Conservation (phyloP, 2,888 invertebrate genomes). For the Drosophila koepferae region DNA sequence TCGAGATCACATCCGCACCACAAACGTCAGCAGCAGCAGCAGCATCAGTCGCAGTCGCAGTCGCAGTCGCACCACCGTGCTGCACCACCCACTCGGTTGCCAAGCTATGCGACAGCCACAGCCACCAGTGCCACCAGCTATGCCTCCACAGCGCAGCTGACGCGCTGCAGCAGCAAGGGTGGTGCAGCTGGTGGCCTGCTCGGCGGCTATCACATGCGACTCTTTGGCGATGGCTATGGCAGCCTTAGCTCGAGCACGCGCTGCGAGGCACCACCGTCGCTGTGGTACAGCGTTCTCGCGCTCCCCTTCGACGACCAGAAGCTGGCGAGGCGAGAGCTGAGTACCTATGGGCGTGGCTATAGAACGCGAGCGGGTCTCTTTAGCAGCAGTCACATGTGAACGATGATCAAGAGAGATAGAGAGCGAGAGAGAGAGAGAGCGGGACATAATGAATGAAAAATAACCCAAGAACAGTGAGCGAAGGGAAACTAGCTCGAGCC, state of each 20-base stretch:
- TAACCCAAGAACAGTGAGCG: slow-evolving; percentile 2
- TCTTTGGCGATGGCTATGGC: slow-evolving; percentile 56
- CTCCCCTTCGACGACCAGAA: slow-evolving; percentile 97
- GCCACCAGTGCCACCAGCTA: slow-evolving; percentile 74
- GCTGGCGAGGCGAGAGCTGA: slow-evolving; percentile 92
- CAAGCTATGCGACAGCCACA: slow-evolving; percentile 73
- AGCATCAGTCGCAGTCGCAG: slow-evolving; percentile 25
- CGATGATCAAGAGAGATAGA: slow-evolving; percentile 15
- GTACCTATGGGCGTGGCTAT: slow-evolving; percentile 86
- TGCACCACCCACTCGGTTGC: slow-evolving; percentile 45
- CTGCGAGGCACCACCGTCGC: slow-evolving; percentile 88
- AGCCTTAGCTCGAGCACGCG: slow-evolving; percentile 71
- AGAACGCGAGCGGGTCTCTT: slow-evolving; percentile 95
- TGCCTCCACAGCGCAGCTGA: slow-evolving; percentile 73
- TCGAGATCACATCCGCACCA: slow-evolving; percentile 25
- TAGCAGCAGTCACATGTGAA: slow-evolving; percentile 89
- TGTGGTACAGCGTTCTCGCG: slow-evolving; percentile 96
- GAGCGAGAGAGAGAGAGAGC: slow-evolving; percentile 63
- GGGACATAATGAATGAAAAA: slow-evolving; percentile 32
- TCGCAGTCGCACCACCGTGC: slow-evolving; percentile 19
- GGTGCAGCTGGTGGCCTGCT: slow-evolving; percentile 15
- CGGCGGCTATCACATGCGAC: slow-evolving; percentile 44
- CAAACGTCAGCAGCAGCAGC: slow-evolving; percentile 25
- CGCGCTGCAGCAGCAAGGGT: slow-evolving; percentile 45
- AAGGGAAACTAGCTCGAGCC: not conserved